A percentile compares a stretch with the other conserved stretches of the same genome.
Conservation (phyloP, 2,888 invertebrate genomes). For the Dryobotodes eremita region DNA sequence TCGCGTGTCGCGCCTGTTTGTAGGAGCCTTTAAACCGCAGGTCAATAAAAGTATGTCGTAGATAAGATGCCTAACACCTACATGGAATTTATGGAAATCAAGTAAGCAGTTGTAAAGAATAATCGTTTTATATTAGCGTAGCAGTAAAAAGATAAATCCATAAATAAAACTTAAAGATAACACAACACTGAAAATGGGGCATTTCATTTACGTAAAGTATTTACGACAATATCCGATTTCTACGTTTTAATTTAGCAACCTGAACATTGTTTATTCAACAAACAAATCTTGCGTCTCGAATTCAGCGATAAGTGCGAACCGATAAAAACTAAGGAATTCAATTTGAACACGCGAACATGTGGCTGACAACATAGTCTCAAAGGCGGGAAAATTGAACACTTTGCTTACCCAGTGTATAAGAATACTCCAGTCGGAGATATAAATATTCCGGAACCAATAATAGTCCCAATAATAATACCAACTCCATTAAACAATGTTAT, state of each 20-base stretch:
- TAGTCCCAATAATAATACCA: conserved; percentile 96
- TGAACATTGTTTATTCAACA: conserved; percentile 48
- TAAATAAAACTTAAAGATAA: not conserved
- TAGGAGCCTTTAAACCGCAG: conserved; percentile 37
- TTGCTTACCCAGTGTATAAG: conserved; percentile 91
- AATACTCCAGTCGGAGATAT: conserved; percentile 96
- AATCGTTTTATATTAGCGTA: not conserved
- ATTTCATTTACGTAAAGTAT: not conserved
- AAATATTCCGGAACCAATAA: conserved; percentile 98
- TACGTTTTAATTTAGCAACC: conserved; percentile 20
- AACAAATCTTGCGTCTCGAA: conserved; percentile 59
- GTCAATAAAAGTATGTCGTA: conserved; percentile 26
- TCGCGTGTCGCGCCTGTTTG: no score
- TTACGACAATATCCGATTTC: not conserved
- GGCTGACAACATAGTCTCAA: conserved; percentile 55
- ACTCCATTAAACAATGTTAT: conserved; percentile 96
- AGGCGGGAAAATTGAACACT: conserved; percentile 77
- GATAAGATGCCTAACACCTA: conserved; percentile 41
- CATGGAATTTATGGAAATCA: conserved; percentile 2
- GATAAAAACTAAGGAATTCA: conserved; percentile 55
- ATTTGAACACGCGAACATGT: conserved; percentile 52
- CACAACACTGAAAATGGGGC: not conserved
- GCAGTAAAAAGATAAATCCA: conserved; percentile 11
- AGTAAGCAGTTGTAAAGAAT: conserved; percentile 26
- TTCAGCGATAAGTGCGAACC: conserved; percentile 63